phyloP scores from a whole-genome alignment of 2,113 vertebrate genomes.

The Aphelocoma coerulescens region DNA sequence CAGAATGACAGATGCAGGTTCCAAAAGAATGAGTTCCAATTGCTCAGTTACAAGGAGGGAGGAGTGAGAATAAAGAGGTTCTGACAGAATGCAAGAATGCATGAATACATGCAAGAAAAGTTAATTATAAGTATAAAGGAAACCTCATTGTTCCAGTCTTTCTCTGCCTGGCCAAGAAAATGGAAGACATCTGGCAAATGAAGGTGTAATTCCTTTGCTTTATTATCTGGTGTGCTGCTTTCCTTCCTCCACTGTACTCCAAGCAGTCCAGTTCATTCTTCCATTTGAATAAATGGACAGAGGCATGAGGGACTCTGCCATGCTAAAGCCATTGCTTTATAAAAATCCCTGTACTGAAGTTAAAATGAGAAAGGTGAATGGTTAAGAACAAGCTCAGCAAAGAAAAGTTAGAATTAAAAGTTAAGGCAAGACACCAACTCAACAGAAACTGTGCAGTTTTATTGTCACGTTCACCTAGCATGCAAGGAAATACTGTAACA shows the following conservation, averaged over 20 bases:
- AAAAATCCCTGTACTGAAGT: background rate
- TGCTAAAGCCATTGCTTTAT: background rate
- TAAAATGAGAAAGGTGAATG: background rate
- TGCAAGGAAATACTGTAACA: background rate
- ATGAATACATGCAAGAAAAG: background rate
- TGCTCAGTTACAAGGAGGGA: background rate
- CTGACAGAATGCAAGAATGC: background rate
- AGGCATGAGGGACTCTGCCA: background rate
- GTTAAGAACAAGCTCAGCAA: background rate
- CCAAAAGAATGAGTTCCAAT: background rate
- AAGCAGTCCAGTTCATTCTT: background rate
- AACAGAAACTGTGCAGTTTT: background rate
- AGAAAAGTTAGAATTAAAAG: background rate
- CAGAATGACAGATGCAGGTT: background rate
- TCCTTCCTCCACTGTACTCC: background rate
- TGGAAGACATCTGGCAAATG: background rate
- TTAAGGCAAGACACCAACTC: background rate
- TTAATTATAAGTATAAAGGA: background rate
- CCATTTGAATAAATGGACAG: background rate
- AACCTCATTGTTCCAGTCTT: background rate
- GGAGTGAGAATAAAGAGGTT: background rate
- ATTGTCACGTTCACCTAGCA: background rate
- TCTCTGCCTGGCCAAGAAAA: background rate
- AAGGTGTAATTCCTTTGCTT: background rate
- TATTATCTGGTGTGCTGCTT: background rate